These are phyloP conservation scores for Micromesistius poutassou DNA, from an alignment of 2,797 vertebrate species.

Conservation along the genomic window DNA sequence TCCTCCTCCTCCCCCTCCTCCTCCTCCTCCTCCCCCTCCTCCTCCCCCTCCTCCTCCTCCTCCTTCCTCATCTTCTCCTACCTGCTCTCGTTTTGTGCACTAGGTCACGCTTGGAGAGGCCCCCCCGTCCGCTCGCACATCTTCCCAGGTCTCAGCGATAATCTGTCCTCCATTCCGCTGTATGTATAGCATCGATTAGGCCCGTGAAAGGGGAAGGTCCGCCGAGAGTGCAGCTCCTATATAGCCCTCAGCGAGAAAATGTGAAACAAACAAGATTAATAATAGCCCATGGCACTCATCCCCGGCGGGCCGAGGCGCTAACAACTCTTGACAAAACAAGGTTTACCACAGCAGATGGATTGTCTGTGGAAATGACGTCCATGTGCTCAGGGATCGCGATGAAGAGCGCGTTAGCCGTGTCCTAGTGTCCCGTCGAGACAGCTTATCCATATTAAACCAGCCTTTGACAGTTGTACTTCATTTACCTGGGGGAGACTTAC, in stretches of 20 bases:
- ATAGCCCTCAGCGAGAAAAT: conserved; percentile 59
- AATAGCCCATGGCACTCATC: conserved; percentile 69
- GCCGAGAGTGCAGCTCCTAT: conserved; percentile 53
- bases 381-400: conserved; percentile 67
- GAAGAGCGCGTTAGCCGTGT: conserved; percentile 54
- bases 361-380: conserved; percentile 69
- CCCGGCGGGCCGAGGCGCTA: conserved; percentile 66
- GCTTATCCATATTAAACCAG: conserved; percentile 70
- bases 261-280: conserved; percentile 77
- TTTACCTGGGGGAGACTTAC: conserved; percentile 48
- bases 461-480: conserved; percentile 60
- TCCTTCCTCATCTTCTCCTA: background rate
- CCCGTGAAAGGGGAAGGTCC: conserved; percentile 64
- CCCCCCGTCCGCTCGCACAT: conserved; percentile 49
- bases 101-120: conserved; percentile 60
- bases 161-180: conserved; percentile 56
- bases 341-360: conserved; percentile 73
- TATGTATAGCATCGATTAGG: conserved; percentile 78
- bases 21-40: background rate
- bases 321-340: conserved; percentile 78
- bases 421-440: conserved; percentile 48
- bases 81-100: conserved; percentile 59
- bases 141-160: conserved; percentile 71
- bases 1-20: background rate
- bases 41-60: background rate